Evolutionary conservation across 2,888 invertebrate genomes (phyloP), one percentile per base, ranked within the genome.

Genomic region (Conomelus anceps): DNA sequence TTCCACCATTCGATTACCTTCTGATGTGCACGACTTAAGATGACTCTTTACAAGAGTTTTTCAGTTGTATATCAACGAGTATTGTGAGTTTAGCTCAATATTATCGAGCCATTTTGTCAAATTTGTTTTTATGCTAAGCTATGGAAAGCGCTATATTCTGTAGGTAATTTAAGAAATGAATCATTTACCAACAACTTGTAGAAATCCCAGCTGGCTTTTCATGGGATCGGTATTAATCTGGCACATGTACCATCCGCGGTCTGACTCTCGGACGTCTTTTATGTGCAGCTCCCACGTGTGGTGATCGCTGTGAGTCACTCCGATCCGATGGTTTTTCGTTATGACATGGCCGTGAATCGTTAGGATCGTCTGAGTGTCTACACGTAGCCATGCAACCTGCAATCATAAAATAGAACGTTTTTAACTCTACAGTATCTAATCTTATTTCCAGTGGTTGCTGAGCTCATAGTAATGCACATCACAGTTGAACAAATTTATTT

Each of bases 271-370:
- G 87, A 97, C 96, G 92, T 97, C 97, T 92, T 96, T 95, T 92
- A 98, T 96, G 92, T 96, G 96, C 90, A 98, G 95, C 92, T 96
- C 96, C 97, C 97, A 98, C 88, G 96, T 96, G 91, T 96, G 95
- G 92, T 95, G 95, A 93, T 97, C 97, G 89, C 96, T 96, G 93
- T 96, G 93, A 90, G 95, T 95, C 91, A 98, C 96, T 92, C 96
- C 96, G 93, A 98, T 96, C 91, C 98, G 95, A 93, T 97, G 97
- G 94, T 97, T 98, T 94, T 98, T 97, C 90, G 98, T 98, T 93
- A 98, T 98, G 93, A 98, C 97, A 94, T 98, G 97, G 92, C 96
- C 96, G 91, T 97, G 97, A 92, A 98, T 98, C 85, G 97, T 97
- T 92, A 98, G 94, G 92, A 98, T 97, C 11, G 97, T 98, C 93